A percentile compares a stretch with the other conserved stretches of the same genome.
Conservation (phyloP, 2,113 vertebrate genomes). For the cattle (Bos taurus) region DNA sequence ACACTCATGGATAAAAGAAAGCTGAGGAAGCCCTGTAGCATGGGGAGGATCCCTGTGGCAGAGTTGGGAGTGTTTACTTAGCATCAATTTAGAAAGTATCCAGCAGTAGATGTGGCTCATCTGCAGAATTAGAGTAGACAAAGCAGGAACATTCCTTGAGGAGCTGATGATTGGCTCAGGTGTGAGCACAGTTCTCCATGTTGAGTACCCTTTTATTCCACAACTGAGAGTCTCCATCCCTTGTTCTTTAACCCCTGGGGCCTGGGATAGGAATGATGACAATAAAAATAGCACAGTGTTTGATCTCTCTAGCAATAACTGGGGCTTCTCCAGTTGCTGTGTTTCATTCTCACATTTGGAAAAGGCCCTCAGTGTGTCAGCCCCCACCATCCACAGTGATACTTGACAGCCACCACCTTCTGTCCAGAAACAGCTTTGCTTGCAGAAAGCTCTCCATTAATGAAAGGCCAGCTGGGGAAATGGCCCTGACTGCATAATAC, state of each 20-base stretch:
- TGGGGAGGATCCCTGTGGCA: not conserved
- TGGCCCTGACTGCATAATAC: accelerated
- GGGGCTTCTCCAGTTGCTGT: not conserved
- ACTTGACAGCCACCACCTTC: not conserved
- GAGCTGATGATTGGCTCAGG: accelerated
- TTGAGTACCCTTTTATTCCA: not conserved
- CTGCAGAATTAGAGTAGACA: not conserved
- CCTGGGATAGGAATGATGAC: not conserved
- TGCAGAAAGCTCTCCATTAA: not conserved
- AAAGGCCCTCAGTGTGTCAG: not conserved
- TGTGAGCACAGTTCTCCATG: no score
- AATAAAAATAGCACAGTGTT: not conserved
- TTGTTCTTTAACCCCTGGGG: not conserved
- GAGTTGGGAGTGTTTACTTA: not conserved
- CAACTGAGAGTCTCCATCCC: no score
- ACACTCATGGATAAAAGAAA: not conserved
- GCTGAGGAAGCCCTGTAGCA: no score
- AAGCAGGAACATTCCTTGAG: accelerated
- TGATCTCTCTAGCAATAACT: not conserved
- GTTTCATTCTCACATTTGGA: not conserved
- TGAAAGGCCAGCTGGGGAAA: not conserved
- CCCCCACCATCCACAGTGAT: not conserved
- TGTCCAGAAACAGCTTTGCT: not conserved
- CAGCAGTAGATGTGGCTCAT: no score
- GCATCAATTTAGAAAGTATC: not conserved